phyloP scores from a whole-genome alignment of 1,140 invertebrate genomes.

The Phocides pigmalion region DNA sequence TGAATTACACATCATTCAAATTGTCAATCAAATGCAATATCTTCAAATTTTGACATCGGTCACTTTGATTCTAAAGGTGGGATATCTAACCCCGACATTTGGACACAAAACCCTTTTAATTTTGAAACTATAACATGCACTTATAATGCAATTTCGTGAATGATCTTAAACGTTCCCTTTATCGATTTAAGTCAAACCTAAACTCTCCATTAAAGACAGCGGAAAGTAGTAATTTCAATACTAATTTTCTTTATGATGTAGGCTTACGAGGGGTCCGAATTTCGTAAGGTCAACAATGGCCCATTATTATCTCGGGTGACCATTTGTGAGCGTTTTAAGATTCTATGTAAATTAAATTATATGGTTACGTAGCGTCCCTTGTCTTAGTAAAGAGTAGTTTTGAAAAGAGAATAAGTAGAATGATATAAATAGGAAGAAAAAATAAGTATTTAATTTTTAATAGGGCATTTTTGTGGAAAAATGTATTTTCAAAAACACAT shows the following conservation, averaged over 20 bases:
- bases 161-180: constrained; percentile 28
- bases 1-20: no score
- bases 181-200: constrained; percentile 47
- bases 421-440: no score
- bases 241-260: constrained; percentile 41
- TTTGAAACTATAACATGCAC: constrained; percentile 32
- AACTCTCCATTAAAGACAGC: constrained; percentile 47
- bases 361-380: constrained; percentile 8
- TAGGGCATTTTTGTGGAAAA: no score
- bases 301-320: constrained; percentile 36
- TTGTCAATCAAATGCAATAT: no score
- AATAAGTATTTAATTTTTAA: no score
- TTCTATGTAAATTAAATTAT: constrained; percentile 38
- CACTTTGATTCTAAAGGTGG: no score
- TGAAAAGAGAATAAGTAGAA: no score
- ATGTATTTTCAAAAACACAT: no score
- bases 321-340: constrained; percentile 33
- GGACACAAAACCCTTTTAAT: constrained; percentile 20
- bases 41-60: no score
- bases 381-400: background rate
- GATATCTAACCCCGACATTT: constrained; percentile 20
- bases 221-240: constrained; percentile 52
- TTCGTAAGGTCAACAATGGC: constrained; percentile 29
- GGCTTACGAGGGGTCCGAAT: constrained; percentile 14
- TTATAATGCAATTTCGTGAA: constrained; percentile 52